phyloP scores from a whole-genome alignment of 2,113 vertebrate species.

The Pundamilia nyererei region DNA sequence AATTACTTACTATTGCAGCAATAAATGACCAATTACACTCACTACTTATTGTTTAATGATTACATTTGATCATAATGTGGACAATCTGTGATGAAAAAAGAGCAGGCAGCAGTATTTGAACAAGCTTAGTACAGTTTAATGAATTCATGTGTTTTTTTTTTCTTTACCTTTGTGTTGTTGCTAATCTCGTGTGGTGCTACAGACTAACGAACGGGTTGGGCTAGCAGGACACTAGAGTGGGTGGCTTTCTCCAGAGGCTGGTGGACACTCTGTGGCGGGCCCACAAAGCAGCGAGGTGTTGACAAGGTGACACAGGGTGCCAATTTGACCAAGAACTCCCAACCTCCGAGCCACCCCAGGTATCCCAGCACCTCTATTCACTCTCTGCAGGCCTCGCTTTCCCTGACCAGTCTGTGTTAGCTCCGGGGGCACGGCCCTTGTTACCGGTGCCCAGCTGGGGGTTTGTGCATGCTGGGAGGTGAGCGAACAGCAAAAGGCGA shows the following conservation, averaged over 20 bases:
- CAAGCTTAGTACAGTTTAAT: not conserved
- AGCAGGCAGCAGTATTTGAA: not conserved
- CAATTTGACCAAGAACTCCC: conserved; percentile 46
- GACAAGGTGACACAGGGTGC: conserved; percentile 48
- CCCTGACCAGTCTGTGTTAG: conserved; percentile 3
- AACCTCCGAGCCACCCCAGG: not conserved
- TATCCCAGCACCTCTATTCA: conserved; percentile 26
- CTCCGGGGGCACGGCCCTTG: conserved; percentile 31
- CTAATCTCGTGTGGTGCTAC: not conserved
- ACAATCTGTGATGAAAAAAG: not conserved
- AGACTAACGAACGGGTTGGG: conserved; percentile 11
- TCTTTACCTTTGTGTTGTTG: not conserved
- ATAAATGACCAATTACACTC: not conserved
- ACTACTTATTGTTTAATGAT: not conserved
- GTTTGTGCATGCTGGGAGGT: conserved; percentile 28
- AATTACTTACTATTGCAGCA: not conserved
- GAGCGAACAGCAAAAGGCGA: conserved; percentile 23
- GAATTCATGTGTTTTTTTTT: not conserved
- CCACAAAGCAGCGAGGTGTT: conserved; percentile 32
- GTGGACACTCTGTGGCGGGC: not conserved
- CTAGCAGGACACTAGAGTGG: not conserved
- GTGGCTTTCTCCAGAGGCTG: not conserved
- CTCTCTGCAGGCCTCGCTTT: conserved; percentile 31
- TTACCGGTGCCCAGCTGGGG: conserved; percentile 49
- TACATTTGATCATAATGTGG: not conserved